These are phyloP conservation scores for Scytalopus superciliaris DNA, from an alignment of 2,113 vertebrate species.

Conservation along the genomic window DNA sequence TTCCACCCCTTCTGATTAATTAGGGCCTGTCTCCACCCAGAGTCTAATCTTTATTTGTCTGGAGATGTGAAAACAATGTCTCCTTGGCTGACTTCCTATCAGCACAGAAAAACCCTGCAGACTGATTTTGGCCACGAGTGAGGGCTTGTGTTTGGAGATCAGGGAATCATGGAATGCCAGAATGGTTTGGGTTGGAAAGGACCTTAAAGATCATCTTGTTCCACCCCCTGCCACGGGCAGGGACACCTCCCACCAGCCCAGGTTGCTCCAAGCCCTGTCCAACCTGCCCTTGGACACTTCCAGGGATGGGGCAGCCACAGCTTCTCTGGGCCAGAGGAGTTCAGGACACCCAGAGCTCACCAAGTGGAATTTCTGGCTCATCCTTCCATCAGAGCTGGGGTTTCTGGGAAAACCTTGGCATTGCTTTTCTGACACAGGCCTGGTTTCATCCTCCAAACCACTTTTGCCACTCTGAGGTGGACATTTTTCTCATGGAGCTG, in stretches of 20 bases:
- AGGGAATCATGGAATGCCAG: not conserved
- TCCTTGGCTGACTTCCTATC: not conserved
- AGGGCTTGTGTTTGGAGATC: not conserved
- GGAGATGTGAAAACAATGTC: not conserved
- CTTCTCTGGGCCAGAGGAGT: not conserved
- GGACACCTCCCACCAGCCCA: not conserved
- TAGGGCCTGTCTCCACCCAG: not conserved
- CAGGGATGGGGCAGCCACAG: not conserved
- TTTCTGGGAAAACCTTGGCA: not conserved
- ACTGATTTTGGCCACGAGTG: not conserved
- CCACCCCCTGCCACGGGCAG: not conserved
- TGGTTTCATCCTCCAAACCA: not conserved
- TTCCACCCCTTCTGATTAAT: not conserved
- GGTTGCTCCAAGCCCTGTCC: not conserved
- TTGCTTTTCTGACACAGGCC: not conserved
- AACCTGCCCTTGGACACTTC: not conserved
- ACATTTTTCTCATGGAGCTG: not conserved
- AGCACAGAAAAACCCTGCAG: not conserved
- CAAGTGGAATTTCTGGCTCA: conserved; percentile 3
- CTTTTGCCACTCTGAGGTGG: not conserved
- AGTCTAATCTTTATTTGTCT: not conserved
- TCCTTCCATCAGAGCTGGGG: not conserved
- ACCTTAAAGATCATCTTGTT: not conserved
- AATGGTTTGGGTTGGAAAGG: not conserved
- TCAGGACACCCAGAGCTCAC: not conserved